These are phyloP conservation scores for Watsonalla cultraria DNA, from an alignment of 2,888 invertebrate genomes.

Conservation along the genomic window DNA sequence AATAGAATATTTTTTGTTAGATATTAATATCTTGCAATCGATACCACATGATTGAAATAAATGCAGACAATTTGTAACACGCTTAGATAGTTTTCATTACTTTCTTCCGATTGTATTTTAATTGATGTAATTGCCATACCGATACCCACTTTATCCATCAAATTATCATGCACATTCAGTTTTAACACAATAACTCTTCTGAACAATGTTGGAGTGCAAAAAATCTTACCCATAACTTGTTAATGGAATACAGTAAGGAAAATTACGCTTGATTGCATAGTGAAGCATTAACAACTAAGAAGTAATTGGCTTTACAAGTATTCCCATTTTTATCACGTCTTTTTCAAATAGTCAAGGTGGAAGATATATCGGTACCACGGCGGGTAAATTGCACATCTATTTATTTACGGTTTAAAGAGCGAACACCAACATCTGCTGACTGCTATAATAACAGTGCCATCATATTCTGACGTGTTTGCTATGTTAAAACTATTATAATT, in stretches of 20 bases:
- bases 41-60: too few species aligned
- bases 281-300: conserved; percentile 7
- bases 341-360: not conserved
- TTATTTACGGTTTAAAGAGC: not conserved
- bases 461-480: not conserved
- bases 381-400: conserved; percentile 2
- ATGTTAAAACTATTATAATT: not conserved
- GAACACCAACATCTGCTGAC: not conserved
- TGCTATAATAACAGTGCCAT: not conserved
- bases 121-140: too few species aligned
- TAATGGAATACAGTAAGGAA: conserved; percentile 11
- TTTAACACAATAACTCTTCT: too few species aligned
- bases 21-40: too few species aligned
- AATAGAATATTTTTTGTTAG: too few species aligned
- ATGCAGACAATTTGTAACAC: too few species aligned
- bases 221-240: conserved; percentile 24
- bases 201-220: conserved; percentile 16
- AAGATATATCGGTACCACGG: conserved; percentile 7
- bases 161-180: too few species aligned
- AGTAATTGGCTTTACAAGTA: not conserved
- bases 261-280: conserved; percentile 11
- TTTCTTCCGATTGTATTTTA: not conserved
- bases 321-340: conserved; percentile 3
- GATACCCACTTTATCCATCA: not conserved
- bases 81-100: too few species aligned